phyloP scores from a whole-genome alignment of 2,113 vertebrate genomes.

The Sakesphorus luctuosus region DNA sequence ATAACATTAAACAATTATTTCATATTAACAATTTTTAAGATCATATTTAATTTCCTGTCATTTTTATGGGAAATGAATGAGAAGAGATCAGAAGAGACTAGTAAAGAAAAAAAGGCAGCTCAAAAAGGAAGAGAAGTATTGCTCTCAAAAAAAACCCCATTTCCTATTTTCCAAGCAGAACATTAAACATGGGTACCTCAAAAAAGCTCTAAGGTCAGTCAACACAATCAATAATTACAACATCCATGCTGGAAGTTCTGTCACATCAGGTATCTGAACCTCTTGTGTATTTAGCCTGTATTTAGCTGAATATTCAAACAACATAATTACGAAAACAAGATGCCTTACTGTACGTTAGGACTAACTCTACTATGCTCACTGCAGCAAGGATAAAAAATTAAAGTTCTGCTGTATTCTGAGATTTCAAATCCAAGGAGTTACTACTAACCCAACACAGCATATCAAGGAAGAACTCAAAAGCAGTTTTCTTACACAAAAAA shows the following conservation, averaged over 20 bases:
- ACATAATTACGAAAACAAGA: neutral
- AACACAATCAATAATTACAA: neutral
- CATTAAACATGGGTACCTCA: neutral
- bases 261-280: neutral
- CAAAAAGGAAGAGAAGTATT: neutral
- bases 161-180: neutral
- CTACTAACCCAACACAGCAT: neutral
- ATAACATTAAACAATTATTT: neutral
- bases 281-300: neutral
- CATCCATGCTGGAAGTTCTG: neutral
- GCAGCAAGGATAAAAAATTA: neutral
- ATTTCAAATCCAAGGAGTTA: neutral
- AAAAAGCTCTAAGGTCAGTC: neutral
- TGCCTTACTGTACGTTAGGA: accelerated
- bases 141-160: neutral
- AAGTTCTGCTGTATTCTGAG: neutral
- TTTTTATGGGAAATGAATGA: neutral
- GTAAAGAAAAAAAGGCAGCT: neutral
- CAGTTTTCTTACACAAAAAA: neutral
- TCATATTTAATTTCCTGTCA: neutral
- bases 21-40: neutral
- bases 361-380: neutral
- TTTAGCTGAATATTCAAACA: neutral
- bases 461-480: neutral
- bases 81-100: neutral